Evolutionary conservation across 1,140 invertebrate genomes (phyloP).

Genomic region (Phymorhynchus buccinoides): DNA sequence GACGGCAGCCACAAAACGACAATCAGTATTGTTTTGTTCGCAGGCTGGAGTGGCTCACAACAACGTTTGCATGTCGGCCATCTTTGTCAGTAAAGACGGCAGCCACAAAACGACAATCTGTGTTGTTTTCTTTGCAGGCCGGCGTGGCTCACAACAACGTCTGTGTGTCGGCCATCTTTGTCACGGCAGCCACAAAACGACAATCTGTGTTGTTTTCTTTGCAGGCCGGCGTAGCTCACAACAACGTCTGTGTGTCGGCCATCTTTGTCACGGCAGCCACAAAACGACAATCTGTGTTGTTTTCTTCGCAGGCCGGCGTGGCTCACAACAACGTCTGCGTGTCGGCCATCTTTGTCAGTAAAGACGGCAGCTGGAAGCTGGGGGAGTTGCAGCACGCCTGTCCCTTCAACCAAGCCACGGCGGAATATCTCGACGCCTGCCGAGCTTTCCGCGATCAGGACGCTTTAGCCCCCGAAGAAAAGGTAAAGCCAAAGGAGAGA

Average conservation of each 20-base stretch:
- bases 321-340: conserved; percentile 86
- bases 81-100: conserved; percentile 86
- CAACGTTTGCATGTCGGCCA: conserved; percentile 84
- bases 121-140: not conserved
- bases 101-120: too few relatives aligned
- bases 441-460: conserved; percentile 81
- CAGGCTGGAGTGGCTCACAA: conserved; percentile 83
- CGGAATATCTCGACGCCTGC: conserved; percentile 80
- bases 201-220: conserved; percentile 48
- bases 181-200: too few relatives aligned
- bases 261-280: too few relatives aligned
- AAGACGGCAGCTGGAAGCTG: conserved; percentile 87
- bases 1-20: not conserved
- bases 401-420: conserved; percentile 79
- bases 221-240: conserved; percentile 82
- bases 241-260: conserved; percentile 85
- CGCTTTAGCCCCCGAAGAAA: conserved; percentile 82
- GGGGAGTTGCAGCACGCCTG: conserved; percentile 87
- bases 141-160: too few relatives aligned
- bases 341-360: conserved; percentile 85
- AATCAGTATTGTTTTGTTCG: conserved; percentile 49
- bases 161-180: too few relatives aligned
- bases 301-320: conserved; percentile 78
- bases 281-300: not conserved
- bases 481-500: conserved; percentile 60